Percentiles rank a stretch among this genome's conserved stretches.
Conservation (phyloP, 2,888 invertebrate genomes). For the Scaeva pyrastri region DNA sequence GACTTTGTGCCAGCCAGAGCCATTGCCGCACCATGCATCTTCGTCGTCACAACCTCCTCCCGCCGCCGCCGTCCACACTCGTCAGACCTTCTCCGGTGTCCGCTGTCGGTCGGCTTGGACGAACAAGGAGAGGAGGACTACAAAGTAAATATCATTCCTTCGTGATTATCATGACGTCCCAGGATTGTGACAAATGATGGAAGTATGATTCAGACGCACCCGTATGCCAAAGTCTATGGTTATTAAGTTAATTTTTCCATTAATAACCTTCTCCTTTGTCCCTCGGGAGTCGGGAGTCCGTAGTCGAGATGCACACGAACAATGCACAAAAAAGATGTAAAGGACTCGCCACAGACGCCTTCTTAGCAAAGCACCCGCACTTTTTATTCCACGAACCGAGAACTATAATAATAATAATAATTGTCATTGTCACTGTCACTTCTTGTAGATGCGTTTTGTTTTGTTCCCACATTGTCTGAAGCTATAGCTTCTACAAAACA, state of each 20-base stretch:
- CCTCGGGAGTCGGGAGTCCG: too few species aligned
- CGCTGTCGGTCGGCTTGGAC: not conserved
- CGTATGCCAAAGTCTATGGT: slow-evolving; percentile 52
- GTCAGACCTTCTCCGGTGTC: not conserved
- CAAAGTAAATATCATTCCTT: slow-evolving; percentile 69
- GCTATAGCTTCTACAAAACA: not conserved
- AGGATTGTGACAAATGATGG: slow-evolving; percentile 72
- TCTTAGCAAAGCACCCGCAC: slow-evolving; percentile 56
- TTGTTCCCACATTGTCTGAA: slow-evolving; percentile 64
- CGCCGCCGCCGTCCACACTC: not conserved
- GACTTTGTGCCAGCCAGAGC: slow-evolving; percentile 32
- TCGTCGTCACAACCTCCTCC: not conserved
- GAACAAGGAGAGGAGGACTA: slow-evolving; percentile 41
- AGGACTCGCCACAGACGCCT: slow-evolving; percentile 56
- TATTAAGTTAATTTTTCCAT: slow-evolving; percentile 70
- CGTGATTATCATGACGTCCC: slow-evolving; percentile 58
- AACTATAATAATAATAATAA: slow-evolving; percentile 20
- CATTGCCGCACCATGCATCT: too few species aligned
- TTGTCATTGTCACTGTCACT: slow-evolving; percentile 66
- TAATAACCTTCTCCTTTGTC: slow-evolving; percentile 64
- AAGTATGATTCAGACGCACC: slow-evolving; percentile 70
- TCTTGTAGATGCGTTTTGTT: slow-evolving; percentile 33
- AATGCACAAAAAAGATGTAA: not conserved
- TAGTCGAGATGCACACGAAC: slow-evolving; percentile 27
- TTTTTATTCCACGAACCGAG: slow-evolving; percentile 60